Percentiles rank a stretch among this genome's conserved stretches.
Evolutionary conservation across 2,113 vertebrate species (phyloP).

Genomic region (Climacteris rufus): DNA sequence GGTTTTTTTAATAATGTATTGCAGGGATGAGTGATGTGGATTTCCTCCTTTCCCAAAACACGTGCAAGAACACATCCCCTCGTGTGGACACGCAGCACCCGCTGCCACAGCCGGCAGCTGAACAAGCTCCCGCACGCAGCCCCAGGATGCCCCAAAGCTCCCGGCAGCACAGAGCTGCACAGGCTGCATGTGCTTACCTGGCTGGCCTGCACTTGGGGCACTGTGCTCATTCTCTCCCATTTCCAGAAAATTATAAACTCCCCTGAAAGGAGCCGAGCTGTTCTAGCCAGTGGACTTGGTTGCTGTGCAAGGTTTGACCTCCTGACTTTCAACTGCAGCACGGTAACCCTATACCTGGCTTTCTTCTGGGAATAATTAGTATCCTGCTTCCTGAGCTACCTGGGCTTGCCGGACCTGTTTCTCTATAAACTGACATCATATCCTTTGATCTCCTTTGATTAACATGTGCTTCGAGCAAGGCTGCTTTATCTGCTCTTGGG

Average conservation of each 20-base stretch:
- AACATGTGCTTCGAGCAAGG: slow-evolving; percentile 56
- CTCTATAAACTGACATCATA: slow-evolving; percentile 79
- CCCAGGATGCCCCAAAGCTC: background rate
- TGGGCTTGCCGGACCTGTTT: slow-evolving; percentile 91
- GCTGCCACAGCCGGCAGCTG: background rate
- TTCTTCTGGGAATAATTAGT: slow-evolving; percentile 75
- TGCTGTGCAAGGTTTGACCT: slow-evolving; percentile 69
- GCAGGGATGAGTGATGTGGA: background rate
- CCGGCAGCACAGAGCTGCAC: background rate
- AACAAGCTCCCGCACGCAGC: background rate
- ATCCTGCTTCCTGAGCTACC: slow-evolving; percentile 78
- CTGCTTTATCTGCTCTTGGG: slow-evolving; percentile 64
- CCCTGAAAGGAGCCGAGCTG: background rate
- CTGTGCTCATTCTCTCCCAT: slow-evolving; percentile 74
- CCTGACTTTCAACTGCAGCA: slow-evolving; percentile 58
- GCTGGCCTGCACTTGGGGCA: slow-evolving; percentile 42
- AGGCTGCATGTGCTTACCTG: slow-evolving; percentile 72
- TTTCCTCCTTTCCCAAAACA: background rate
- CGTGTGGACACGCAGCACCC: fast-evolving
- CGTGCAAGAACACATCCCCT: background rate
- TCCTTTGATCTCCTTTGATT: slow-evolving; percentile 74
- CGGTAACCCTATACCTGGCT: slow-evolving; percentile 73
- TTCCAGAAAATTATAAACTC: background rate
- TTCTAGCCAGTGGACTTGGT: slow-evolving; percentile 5
- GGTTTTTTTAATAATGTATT: fast-evolving